Conservation (phyloP, 37 sponge, comb jelly and placozoan species). For the Lycopodina hypogea region DNA sequence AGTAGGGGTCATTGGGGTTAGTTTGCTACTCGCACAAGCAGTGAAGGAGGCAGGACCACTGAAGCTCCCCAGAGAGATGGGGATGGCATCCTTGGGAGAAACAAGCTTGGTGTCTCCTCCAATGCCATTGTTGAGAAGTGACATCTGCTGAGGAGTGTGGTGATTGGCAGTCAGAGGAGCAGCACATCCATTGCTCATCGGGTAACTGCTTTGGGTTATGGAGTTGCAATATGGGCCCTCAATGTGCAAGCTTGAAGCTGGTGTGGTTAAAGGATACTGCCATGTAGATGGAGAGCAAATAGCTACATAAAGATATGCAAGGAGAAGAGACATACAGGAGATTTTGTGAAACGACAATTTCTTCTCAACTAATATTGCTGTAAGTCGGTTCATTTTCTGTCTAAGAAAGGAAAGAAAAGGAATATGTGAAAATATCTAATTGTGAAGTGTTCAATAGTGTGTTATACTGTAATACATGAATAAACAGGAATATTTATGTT, state of each 20-base stretch:
- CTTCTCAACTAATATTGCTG: too few species aligned
- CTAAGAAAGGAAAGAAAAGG: too few species aligned
- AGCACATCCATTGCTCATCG: conserved; percentile 66
- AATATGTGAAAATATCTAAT: too few species aligned
- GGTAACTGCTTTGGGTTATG: conserved; percentile 43
- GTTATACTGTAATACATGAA: too few species aligned
- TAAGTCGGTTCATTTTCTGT: too few species aligned
- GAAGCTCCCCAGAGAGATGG: conserved; percentile 60
- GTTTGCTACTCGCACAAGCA: conserved; percentile 17
- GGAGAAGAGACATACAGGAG: too few species aligned
- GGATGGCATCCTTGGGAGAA: conserved; percentile 44
- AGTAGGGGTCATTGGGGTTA: conserved; percentile 56
- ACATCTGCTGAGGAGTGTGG: neutral
- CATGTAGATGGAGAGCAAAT: conserved; percentile 56
- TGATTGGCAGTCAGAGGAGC: conserved; percentile 54
- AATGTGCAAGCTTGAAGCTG: conserved; percentile 13
- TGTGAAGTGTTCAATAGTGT: too few species aligned
- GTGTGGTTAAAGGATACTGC: conserved; percentile 57
- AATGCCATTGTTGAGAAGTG: neutral
- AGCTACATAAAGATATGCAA: neutral
- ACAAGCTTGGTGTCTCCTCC: conserved; percentile 20
- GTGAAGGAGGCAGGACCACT: conserved; percentile 42
- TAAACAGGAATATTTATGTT: too few species aligned
- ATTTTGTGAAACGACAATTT: too few species aligned
- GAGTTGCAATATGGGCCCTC: conserved; percentile 35